Evolutionary conservation across 2,888 invertebrate genomes (phyloP), one percentile per base, ranked within the genome.

Genomic region (Dasysyrphus tricinctus): DNA sequence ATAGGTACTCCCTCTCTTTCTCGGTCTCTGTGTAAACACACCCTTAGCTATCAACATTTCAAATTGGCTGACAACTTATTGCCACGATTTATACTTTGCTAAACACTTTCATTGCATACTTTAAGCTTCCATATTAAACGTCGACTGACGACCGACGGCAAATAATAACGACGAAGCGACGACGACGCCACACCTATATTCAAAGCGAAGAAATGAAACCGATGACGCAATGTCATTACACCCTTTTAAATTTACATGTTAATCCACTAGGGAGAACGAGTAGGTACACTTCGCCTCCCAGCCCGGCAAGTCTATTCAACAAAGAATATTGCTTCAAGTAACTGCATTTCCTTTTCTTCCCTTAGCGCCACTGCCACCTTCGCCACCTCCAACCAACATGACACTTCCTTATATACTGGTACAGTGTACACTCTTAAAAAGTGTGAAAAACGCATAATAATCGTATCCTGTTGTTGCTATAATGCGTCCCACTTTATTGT

Each of bases 161-260:
- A 24, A 39, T 65, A 47, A 32, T 24, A 34, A 37, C 16, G 32
- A 19, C 42, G 16, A 32, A n/a, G 32, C 34, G 39, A 54, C 56
- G 75, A n/a, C 34, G 39, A 54, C 56, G 75, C 79, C 79, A 75
- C 83, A 83, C 83, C 83, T 63, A 32, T 63, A 32, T 63, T 49
- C 29, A 47, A 54, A 47, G 54, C 37, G 69, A 67, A 69, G 63
- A 59, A 69, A 39, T 69, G 69, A 57, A 69, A 74, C 67, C 70
- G 69, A 77, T 80, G 85, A 85, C 77, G 80, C 80, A 85, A 85
- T 54, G 69, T 78, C 77, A 74, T 85, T 85, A 80, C 85, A 80
- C 80, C 77, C 80, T 67, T 80, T 80, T 80, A 37, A 73, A 80
- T 85, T 80, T 78, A 69, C 80, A 78, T 78, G 51, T 29, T 39